Evolutionary conservation across 2,113 vertebrate species (phyloP).

Genomic region (Asarcornis scutulata): DNA sequence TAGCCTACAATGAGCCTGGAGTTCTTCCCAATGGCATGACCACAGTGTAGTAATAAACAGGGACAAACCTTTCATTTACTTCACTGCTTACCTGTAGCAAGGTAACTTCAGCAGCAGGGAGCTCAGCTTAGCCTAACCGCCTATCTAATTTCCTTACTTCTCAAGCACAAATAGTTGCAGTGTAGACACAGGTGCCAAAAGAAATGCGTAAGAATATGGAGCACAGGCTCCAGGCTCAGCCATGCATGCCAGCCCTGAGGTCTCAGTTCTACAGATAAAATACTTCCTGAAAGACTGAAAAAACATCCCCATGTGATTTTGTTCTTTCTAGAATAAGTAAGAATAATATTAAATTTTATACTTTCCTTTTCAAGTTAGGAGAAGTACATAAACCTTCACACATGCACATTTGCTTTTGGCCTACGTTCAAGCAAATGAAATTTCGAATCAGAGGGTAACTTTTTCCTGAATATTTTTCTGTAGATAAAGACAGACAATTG

Average conservation of each 20-base stretch:
- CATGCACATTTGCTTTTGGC: neutral
- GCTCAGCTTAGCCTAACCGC: neutral
- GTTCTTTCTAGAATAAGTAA: constrained; percentile 23
- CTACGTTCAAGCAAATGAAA: constrained; percentile 24
- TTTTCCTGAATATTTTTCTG: constrained; percentile 19
- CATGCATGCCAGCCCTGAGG: neutral
- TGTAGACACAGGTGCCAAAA: constrained; percentile 19
- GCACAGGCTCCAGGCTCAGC: neutral
- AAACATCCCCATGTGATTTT: constrained; percentile 20
- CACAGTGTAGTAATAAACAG: neutral
- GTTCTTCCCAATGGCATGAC: neutral
- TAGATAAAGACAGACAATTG: neutral
- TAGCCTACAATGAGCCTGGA: neutral
- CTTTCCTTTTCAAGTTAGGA: constrained; percentile 22
- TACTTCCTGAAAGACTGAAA: constrained; percentile 35
- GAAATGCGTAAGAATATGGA: neutral
- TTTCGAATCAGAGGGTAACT: neutral
- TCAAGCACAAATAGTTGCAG: neutral
- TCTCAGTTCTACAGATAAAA: constrained; percentile 28
- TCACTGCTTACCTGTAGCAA: neutral
- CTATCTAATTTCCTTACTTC: neutral
- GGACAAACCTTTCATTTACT: neutral
- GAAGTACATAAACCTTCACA: constrained; percentile 13
- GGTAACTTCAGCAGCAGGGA: neutral
- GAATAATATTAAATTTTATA: constrained; percentile 28